These are phyloP conservation scores for Pemphredon lugubris DNA, from an alignment of 2,888 invertebrate species.

Conservation along the genomic window DNA sequence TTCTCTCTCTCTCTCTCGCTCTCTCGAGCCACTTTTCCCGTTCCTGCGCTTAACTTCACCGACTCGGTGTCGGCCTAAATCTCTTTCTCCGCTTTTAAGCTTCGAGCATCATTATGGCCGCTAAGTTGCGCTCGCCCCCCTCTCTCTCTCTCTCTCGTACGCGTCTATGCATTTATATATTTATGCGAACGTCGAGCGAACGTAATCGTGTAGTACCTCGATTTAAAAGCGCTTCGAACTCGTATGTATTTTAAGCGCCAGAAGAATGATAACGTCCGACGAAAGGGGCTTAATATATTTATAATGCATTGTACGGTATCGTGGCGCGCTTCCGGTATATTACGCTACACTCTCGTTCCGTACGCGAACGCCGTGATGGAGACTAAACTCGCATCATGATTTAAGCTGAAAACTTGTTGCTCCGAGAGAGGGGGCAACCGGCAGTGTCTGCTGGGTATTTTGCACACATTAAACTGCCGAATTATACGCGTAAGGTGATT, in stretches of 20 bases:
- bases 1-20: background rate
- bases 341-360: background rate
- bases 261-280: conserved; percentile 15
- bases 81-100: conserved; percentile 46
- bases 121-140: background rate
- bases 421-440: conserved; percentile 5
- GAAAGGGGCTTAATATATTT: conserved; percentile 11
- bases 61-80: conserved; percentile 41
- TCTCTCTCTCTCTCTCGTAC: background rate
- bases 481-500: too few relatives aligned
- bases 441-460: background rate
- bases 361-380: background rate
- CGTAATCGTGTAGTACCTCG: conserved; percentile 6
- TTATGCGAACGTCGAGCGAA: conserved; percentile 35
- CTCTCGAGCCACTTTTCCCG: conserved; percentile 11
- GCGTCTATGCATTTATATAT: conserved; percentile 28
- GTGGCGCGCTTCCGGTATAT: background rate
- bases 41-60: conserved; percentile 13
- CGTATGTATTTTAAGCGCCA: conserved; percentile 6
- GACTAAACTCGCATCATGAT: conserved; percentile 24
- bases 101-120: conserved; percentile 30
- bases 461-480: background rate
- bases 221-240: conserved; percentile 20
- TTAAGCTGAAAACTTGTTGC: conserved; percentile 61
- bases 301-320: conserved; percentile 8